These are phyloP conservation scores for Molossus alvarezi DNA, from an alignment of 2,797 vertebrate species.

Conservation along the genomic window DNA sequence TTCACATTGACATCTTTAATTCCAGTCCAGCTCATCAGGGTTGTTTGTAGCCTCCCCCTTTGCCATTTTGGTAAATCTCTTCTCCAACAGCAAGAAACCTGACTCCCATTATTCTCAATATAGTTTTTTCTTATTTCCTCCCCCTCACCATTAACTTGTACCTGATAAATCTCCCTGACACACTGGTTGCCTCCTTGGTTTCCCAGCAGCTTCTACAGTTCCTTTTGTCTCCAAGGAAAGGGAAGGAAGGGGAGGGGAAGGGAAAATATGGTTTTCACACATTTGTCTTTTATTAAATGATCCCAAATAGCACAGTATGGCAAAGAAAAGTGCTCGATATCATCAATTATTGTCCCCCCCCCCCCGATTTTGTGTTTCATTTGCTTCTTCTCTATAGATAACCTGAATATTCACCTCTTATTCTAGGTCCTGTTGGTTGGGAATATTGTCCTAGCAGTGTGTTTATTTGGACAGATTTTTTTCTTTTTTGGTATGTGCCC, in stretches of 20 bases:
- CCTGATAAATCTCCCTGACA: background rate
- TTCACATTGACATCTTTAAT: background rate
- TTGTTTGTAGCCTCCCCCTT: background rate
- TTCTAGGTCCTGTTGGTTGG: background rate
- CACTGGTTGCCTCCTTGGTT: background rate
- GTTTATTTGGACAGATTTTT: background rate
- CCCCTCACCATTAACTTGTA: background rate
- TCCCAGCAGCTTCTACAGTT: background rate
- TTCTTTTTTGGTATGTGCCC: no score
- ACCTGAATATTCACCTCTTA: background rate
- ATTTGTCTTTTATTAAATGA: background rate
- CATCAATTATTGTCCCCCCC: background rate
- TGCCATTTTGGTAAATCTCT: background rate
- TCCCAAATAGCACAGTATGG: background rate
- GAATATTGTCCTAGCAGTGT: background rate
- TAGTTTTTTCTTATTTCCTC: background rate
- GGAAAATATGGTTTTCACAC: background rate
- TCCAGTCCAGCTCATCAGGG: background rate
- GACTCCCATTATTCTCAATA: background rate
- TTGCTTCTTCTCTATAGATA: conserved; percentile 26
- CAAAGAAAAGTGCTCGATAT: background rate
- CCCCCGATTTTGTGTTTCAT: background rate
- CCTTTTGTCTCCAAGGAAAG: background rate
- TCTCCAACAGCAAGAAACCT: background rate
- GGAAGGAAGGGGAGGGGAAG: background rate